These are phyloP conservation scores for Atractosteus spatula DNA, from an alignment of 2,113 vertebrate genomes.

Conservation along the genomic window DNA sequence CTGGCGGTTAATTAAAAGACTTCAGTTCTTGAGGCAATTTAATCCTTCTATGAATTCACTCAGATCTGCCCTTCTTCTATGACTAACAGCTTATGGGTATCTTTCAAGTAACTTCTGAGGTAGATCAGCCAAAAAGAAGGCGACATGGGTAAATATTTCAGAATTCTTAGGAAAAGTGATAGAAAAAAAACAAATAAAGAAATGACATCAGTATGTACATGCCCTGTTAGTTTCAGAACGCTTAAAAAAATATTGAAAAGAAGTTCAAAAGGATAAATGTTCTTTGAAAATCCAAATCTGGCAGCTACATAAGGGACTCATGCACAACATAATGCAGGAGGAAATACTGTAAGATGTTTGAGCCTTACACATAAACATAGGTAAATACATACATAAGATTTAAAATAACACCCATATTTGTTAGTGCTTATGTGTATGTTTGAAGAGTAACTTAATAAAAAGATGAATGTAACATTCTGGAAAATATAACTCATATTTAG, in stretches of 20 bases:
- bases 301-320: conserved; percentile 9
- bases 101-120: neutral
- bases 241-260: conserved; percentile 1
- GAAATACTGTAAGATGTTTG: conserved; percentile 6
- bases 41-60: conserved; percentile 4
- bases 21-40: neutral
- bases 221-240: neutral
- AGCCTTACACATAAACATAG: neutral
- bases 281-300: conserved; percentile 17
- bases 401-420: too few species aligned
- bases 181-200: conserved; percentile 14
- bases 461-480: conserved; percentile 7
- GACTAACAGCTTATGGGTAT: neutral
- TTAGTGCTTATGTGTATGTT: neutral
- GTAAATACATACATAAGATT: too few species aligned
- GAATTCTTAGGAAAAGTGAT: conserved; percentile 1
- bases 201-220: conserved; percentile 18
- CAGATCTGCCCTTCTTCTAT: neutral
- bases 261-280: conserved; percentile 9
- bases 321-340: conserved; percentile 14
- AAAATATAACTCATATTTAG: conserved; percentile 9
- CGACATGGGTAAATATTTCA: neutral
- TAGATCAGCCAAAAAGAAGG: neutral
- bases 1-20: conserved; percentile 17
- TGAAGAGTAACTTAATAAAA: neutral